Evolutionary conservation across 2,797 vertebrate genomes (phyloP).

Genomic region (Apogon talboti): DNA sequence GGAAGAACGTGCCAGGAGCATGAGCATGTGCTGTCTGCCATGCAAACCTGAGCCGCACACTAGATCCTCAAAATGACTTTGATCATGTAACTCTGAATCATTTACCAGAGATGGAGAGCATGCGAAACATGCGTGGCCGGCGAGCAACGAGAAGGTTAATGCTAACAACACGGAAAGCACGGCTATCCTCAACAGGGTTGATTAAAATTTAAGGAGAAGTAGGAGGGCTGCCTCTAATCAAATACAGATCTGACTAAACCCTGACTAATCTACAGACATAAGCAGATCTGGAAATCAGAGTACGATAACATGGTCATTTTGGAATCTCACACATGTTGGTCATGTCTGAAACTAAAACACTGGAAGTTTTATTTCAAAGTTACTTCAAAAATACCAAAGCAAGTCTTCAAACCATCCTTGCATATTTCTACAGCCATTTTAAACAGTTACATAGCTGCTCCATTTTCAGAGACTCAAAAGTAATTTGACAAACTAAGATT

Average conservation of each 20-base stretch:
- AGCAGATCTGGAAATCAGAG: no score
- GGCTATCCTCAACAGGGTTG: constrained; percentile 54
- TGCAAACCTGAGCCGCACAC: constrained; percentile 59
- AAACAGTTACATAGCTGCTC: no score
- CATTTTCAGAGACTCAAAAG: no score
- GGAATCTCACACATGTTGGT: no score
- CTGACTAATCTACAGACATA: not conserved
- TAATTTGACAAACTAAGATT: no score
- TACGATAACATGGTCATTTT: no score
- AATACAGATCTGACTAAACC: constrained; percentile 22
- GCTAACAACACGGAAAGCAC: constrained; percentile 64
- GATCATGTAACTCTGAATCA: constrained; percentile 76
- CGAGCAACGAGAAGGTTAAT: constrained; percentile 50
- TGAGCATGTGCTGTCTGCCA: constrained; percentile 45
- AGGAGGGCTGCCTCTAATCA: constrained; percentile 13
- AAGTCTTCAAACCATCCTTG: no score
- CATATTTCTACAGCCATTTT: no score
- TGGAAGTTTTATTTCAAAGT: no score
- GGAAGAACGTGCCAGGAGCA: constrained; percentile 46
- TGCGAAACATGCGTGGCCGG: constrained; percentile 58
- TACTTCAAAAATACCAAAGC: no score
- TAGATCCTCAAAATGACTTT: constrained; percentile 69
- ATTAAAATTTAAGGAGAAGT: constrained; percentile 65
- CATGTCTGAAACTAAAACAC: no score
- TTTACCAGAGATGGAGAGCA: constrained; percentile 66